Evolutionary conservation across 2,113 vertebrate species (phyloP).

Genomic region (Gobio gobio): DNA sequence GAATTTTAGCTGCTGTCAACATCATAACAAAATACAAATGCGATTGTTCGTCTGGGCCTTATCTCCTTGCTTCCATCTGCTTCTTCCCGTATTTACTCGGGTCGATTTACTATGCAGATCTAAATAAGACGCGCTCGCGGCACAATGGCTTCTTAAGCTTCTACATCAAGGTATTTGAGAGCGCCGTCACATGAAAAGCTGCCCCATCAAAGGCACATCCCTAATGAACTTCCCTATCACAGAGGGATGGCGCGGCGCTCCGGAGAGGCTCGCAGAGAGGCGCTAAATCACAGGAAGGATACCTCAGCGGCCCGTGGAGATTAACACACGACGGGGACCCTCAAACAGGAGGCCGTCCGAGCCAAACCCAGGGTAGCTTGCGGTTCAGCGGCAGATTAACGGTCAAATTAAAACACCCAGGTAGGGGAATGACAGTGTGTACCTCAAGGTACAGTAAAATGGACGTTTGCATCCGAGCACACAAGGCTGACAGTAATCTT

Average conservation of each 20-base stretch:
- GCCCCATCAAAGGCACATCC: slow-evolving; percentile 99
- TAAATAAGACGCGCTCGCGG: slow-evolving; percentile 99
- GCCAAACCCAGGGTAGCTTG: slow-evolving; percentile 17
- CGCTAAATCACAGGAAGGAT: slow-evolving; percentile 89
- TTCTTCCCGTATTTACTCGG: slow-evolving; percentile 99
- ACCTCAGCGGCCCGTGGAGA: slow-evolving; percentile 89
- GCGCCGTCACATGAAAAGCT: slow-evolving; percentile 94
- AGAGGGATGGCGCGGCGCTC: slow-evolving; percentile 78
- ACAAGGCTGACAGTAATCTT: slow-evolving; percentile 57
- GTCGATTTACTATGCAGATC: slow-evolving; percentile 99
- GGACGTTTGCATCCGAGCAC: slow-evolving; percentile 22
- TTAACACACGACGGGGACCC: slow-evolving; percentile 81
- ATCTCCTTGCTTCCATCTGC: slow-evolving; percentile 99
- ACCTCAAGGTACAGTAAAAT: slow-evolving; percentile 26
- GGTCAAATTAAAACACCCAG: slow-evolving; percentile 40
- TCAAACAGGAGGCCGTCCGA: slow-evolving; percentile 76
- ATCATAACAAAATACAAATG: slow-evolving; percentile 99
- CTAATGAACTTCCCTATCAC: slow-evolving; percentile 99
- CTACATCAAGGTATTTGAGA: slow-evolving; percentile 99
- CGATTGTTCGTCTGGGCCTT: slow-evolving; percentile 96
- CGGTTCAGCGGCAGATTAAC: slow-evolving; percentile 72
- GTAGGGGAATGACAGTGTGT: slow-evolving; percentile 1
- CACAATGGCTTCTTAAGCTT: slow-evolving; percentile 99
- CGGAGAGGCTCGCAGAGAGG: slow-evolving; percentile 93
- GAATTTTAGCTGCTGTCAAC: slow-evolving; percentile 99